Percentiles rank a stretch among this genome's conserved stretches.
phyloP scores from a whole-genome alignment of 2,113 vertebrate species.

The Panurus biarmicus region DNA sequence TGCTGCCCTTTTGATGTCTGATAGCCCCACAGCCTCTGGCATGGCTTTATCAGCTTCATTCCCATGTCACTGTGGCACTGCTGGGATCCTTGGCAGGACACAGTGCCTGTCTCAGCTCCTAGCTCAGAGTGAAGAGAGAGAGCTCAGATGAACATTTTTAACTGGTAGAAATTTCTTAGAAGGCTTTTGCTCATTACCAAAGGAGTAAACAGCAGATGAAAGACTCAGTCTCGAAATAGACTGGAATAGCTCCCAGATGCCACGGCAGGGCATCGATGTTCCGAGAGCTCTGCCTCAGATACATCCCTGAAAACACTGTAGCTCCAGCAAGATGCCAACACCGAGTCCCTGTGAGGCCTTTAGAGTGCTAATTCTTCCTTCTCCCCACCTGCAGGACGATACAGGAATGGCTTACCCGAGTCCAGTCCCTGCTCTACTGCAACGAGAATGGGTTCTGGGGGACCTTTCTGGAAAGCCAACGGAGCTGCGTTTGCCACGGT shows the following conservation, averaged over 20 bases:
- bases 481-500: constrained; percentile 93
- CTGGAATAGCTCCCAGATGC: background rate
- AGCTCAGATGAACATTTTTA: background rate
- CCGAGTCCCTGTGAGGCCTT: background rate
- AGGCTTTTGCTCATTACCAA: background rate
- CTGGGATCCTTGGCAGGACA: background rate
- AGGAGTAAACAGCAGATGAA: background rate
- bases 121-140: background rate
- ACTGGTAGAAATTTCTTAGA: background rate
- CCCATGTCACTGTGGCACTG: background rate
- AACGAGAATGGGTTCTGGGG: constrained; percentile 99
- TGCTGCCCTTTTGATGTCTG: background rate
- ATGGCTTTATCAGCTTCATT: background rate
- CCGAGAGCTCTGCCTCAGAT: background rate
- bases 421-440: constrained; percentile 98
- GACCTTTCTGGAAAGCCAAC: constrained; percentile 94
- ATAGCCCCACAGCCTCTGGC: background rate
- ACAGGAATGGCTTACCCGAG: constrained; percentile 95
- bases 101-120: background rate
- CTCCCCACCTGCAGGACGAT: constrained; percentile 80
- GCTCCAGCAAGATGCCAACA: background rate
- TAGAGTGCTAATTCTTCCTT: background rate
- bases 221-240: background rate
- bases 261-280: background rate
- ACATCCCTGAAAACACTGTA: background rate